Evolutionary conservation across 2,797 vertebrate species (phyloP), one percentile per base, ranked within the genome.

Genomic region (Myiotriccus ornatus): DNA sequence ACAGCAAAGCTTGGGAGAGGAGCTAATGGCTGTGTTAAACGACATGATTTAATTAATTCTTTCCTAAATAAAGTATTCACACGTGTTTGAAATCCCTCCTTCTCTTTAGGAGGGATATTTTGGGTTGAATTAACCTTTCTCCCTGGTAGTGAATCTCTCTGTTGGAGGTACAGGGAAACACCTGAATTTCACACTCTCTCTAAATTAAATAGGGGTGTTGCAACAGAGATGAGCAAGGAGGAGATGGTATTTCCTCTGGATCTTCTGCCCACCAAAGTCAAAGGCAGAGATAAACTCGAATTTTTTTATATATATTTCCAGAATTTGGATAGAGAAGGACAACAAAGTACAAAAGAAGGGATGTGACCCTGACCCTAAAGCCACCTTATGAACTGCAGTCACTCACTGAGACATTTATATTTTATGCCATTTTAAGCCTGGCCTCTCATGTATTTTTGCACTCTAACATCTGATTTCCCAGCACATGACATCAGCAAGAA

Each of bases 401-500:
- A 52, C 12, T 59, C 89, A 50, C 57, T 1, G 7, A 63, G 28
- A 37, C 73, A 63, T 82, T 93, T 73, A 7, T 75, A 87, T 77
- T 91, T 85, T 30, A 57, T 75, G 55, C 62, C 73, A 76, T 81
- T 89, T 81, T 63, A 90, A 85, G 62, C 49, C 76, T 80, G 82
- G 44, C 57, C 92, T 94, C 86, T 93, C 81, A 44, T 87, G 87
- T 94, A 89, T 93, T 93, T 91, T 94, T 93, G 59, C 84, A 73
- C 74, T 93, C 59, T 19, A 92, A 60, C 94, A 91, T 96, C 92
- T 89, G 84, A 95, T 93, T 95, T 97, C 94, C 95, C 83, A 91
- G 95, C 87, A 94, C 83, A 92, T 91, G 90, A 96, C 95, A 94
- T 92, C 96, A 95, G 90, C 83, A 91, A 95, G 87, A 93, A 93